phyloP scores from a whole-genome alignment of 1,140 invertebrate genomes.

The Zaprionus ornatus region DNA sequence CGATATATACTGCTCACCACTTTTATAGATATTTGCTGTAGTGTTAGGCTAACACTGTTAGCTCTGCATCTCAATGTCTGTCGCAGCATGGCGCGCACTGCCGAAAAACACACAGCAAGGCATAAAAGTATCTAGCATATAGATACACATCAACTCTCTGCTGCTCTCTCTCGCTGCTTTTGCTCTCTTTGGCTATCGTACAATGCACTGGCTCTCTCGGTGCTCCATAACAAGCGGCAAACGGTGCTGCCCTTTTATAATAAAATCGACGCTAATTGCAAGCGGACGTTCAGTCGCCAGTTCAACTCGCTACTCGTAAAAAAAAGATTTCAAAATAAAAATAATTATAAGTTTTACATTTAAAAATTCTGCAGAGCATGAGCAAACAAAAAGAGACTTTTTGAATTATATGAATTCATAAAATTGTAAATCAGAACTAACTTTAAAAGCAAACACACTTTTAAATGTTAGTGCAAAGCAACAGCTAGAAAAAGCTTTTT shows the following conservation, averaged over 20 bases:
- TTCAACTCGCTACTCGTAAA: conserved; percentile 57
- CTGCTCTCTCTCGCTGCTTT: background rate
- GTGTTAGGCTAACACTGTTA: too few relatives aligned
- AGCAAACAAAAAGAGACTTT: conserved; percentile 40
- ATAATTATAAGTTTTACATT: conserved; percentile 36
- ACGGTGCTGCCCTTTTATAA: conserved; percentile 62
- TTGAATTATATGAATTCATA: conserved; percentile 69
- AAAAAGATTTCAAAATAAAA: conserved; percentile 15
- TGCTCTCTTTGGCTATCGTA: conserved; percentile 13
- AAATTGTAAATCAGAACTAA: conserved; percentile 1
- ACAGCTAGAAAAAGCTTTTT: conserved; percentile 34
- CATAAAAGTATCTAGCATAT: conserved; percentile 35
- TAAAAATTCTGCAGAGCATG: conserved; percentile 42
- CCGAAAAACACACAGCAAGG: conserved; percentile 14
- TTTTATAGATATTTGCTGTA: too few relatives aligned
- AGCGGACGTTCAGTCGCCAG: conserved; percentile 83
- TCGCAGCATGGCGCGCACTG: conserved; percentile 46
- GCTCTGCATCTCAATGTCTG: conserved; percentile 7
- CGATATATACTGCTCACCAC: too few relatives aligned
- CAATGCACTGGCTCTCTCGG: conserved; percentile 9
- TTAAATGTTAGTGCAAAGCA: conserved; percentile 16
- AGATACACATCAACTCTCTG: conserved; percentile 55
- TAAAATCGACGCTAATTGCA: conserved; percentile 62
- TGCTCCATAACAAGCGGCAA: background rate
- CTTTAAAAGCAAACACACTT: conserved; percentile 33